Conservation (phyloP, 2,113 vertebrate species). For the Onychorhynchus coronatus region DNA sequence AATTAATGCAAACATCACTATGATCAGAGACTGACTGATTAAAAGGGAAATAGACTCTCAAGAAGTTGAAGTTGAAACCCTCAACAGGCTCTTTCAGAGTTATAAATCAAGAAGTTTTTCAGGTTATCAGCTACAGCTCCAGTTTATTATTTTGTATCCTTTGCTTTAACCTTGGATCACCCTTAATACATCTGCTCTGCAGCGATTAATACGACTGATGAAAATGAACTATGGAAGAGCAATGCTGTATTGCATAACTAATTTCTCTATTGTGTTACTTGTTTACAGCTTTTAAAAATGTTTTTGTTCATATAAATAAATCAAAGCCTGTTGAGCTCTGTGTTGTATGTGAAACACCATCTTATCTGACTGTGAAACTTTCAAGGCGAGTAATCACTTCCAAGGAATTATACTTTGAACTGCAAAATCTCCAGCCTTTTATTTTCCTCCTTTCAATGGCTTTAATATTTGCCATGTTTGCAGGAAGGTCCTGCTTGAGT, state of each 20-base stretch:
- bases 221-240: conserved; percentile 69
- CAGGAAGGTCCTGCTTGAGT: not conserved
- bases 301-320: conserved; percentile 63
- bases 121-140: conserved; percentile 38
- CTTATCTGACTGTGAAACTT: not conserved
- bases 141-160: conserved; percentile 63
- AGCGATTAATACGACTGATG: conserved; percentile 66
- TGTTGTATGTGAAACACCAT: not conserved
- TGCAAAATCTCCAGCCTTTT: not conserved
- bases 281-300: conserved; percentile 66
- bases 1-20: conserved; percentile 72
- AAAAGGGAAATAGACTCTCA: conserved; percentile 51
- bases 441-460: not conserved
- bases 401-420: not conserved
- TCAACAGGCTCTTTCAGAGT: conserved; percentile 30
- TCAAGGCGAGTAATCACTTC: not conserved
- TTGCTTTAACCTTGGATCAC: conserved; percentile 66
- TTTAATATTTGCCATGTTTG: not conserved
- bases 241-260: conserved; percentile 51
- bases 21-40: conserved; percentile 55
- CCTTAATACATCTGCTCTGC: conserved; percentile 57
- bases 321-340: conserved; percentile 33
- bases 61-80: not conserved
- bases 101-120: conserved; percentile 56
- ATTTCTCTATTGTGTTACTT: conserved; percentile 58